These are phyloP conservation scores for Brachyhypopomus occidentalis DNA, from an alignment of 2,113 vertebrate genomes.

Conservation along the genomic window DNA sequence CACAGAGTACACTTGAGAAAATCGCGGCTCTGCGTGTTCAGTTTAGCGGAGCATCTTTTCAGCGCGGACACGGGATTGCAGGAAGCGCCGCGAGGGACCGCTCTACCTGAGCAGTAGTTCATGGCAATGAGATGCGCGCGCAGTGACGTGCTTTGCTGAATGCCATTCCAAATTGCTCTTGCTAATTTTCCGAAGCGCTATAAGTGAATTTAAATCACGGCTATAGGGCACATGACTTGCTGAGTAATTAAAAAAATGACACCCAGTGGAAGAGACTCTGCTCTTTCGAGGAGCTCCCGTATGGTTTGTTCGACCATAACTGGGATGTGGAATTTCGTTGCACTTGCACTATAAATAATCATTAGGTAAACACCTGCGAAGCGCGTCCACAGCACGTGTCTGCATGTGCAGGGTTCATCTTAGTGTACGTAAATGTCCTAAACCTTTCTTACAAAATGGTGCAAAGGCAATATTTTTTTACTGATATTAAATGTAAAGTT, in stretches of 20 bases:
- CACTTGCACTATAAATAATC: conserved; percentile 36
- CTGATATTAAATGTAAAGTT: background rate
- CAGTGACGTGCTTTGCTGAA: conserved; percentile 59
- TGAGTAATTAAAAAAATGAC: conserved; percentile 57
- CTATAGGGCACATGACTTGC: conserved; percentile 42
- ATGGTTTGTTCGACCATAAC: conserved; percentile 36
- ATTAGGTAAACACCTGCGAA: conserved; percentile 41
- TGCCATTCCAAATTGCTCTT: conserved; percentile 55
- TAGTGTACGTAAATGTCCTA: background rate
- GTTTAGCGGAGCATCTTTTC: conserved; percentile 59
- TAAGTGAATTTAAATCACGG: conserved; percentile 51
- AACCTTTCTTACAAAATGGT: background rate
- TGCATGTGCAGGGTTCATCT: conserved; percentile 12
- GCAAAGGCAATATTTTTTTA: conserved; percentile 20
- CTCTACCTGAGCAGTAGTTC: conserved; percentile 45
- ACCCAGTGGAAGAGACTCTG: conserved; percentile 42
- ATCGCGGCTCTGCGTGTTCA: conserved; percentile 51
- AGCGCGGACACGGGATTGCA: conserved; percentile 62
- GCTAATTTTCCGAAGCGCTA: conserved; percentile 59
- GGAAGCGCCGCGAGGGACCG: conserved; percentile 57
- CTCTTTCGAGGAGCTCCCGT: conserved; percentile 42
- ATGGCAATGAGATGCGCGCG: conserved; percentile 52
- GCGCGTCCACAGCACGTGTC: conserved; percentile 32
- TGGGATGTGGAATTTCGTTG: conserved; percentile 39
- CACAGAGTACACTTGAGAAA: conserved; percentile 61